Evolutionary conservation across 2,113 vertebrate genomes (phyloP).

Genomic region (Vulpes lagopus): DNA sequence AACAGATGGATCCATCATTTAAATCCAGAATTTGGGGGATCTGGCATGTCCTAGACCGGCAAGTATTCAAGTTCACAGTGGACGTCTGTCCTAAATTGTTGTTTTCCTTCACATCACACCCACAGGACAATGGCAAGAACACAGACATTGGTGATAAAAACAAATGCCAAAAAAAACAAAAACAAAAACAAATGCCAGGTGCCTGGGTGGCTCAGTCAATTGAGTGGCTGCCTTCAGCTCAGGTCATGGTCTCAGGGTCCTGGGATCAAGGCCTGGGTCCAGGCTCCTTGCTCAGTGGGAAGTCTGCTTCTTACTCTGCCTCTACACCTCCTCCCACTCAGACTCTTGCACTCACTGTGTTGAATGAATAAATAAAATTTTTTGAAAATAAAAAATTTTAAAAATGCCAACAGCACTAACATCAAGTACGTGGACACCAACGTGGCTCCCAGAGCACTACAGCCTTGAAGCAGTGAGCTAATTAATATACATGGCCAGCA

Average conservation of each 20-base stretch:
- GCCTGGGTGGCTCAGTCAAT: no score
- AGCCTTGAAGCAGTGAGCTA: neutral
- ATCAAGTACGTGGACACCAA: fast-evolving
- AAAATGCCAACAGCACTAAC: neutral
- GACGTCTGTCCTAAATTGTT: neutral
- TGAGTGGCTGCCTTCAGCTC: no score
- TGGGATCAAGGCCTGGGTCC: no score
- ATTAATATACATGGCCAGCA: fast-evolving
- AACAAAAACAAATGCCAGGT: neutral
- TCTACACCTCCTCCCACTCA: no score
- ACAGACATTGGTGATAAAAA: neutral
- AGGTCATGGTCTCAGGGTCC: no score
- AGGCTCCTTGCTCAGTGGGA: no score
- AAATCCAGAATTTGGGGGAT: neutral
- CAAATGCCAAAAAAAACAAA: no score
- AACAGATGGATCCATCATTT: neutral
- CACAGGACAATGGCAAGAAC: neutral
- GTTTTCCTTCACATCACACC: neutral
- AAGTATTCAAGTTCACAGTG: neutral
- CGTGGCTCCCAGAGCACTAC: fast-evolving
- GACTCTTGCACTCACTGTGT: no score
- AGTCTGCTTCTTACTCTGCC: no score
- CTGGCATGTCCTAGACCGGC: neutral
- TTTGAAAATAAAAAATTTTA: no score
- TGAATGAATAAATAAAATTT: no score